Evolutionary conservation across 2,113 vertebrate species (phyloP).

Genomic region (Acanthisitta chloris): DNA sequence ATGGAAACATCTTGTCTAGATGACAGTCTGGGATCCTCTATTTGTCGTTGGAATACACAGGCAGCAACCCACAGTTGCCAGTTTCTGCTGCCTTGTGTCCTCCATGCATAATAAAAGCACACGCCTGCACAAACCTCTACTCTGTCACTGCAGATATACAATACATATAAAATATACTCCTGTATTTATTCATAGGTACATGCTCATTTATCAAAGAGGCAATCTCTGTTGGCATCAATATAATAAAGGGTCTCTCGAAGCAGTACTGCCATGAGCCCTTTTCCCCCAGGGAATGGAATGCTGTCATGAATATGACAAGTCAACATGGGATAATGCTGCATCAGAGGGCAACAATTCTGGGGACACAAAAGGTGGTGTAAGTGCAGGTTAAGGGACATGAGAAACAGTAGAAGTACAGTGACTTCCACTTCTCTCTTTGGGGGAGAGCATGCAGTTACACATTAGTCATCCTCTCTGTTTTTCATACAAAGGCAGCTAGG

Average conservation of each 20-base stretch:
- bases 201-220: constrained; percentile 48
- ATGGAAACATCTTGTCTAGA: not conserved
- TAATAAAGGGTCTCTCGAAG: constrained; percentile 48
- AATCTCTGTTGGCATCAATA: constrained; percentile 42
- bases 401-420: not conserved
- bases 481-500: not conserved
- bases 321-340: constrained; percentile 19
- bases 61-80: not conserved
- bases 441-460: not conserved
- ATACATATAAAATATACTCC: constrained; percentile 48
- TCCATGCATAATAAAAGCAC: constrained; percentile 37
- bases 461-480: not conserved
- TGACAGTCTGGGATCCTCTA: not conserved
- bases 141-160: constrained; percentile 36
- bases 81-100: not conserved
- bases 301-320: constrained; percentile 24
- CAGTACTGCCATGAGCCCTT: not conserved
- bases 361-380: not conserved
- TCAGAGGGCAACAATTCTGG: constrained; percentile 12
- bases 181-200: constrained; percentile 61
- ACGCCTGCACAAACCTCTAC: not conserved
- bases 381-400: not conserved
- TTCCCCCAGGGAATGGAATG: not conserved
- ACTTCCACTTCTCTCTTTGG: not conserved
- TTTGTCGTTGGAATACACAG: not conserved